Evolutionary conservation across 2,113 vertebrate species (phyloP).

Genomic region (Lamprologus ornatipinnis): DNA sequence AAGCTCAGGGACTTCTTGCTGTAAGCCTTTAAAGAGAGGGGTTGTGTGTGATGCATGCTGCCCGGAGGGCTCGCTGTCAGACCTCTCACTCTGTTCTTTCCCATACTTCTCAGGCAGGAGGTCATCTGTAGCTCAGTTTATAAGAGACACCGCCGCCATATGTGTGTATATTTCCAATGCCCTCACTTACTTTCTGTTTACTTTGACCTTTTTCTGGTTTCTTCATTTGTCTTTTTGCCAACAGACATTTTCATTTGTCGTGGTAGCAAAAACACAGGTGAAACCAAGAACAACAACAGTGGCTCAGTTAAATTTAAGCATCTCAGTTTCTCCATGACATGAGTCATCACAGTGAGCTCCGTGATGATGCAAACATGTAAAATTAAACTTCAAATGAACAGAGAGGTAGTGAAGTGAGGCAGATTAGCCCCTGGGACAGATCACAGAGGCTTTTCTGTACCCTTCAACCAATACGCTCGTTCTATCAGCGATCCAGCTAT

Average conservation of each 20-base stretch:
- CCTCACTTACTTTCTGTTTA: neutral
- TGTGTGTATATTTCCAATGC: neutral
- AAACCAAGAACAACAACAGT: neutral
- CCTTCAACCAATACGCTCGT: neutral
- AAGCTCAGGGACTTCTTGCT: conserved; percentile 31
- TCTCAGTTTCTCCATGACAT: neutral
- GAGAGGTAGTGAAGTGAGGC: neutral
- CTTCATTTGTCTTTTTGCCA: neutral
- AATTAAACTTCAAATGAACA: neutral
- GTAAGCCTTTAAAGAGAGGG: conserved; percentile 48
- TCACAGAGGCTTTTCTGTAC: neutral
- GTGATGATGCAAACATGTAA: neutral
- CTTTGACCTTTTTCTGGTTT: neutral
- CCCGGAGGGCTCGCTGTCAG: neutral
- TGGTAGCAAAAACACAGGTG: neutral
- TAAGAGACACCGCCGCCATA: neutral
- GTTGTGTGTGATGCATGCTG: conserved; percentile 43
- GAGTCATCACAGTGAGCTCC: neutral
- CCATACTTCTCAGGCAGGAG: neutral
- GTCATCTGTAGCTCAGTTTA: neutral
- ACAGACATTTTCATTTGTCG: neutral
- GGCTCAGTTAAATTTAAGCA: neutral
- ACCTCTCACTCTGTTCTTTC: conserved; percentile 7
- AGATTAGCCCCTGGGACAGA: neutral
- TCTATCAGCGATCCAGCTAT: neutral